Evolutionary conservation across 1,140 invertebrate species (phyloP).

Genomic region (Ectropis grisescens): DNA sequence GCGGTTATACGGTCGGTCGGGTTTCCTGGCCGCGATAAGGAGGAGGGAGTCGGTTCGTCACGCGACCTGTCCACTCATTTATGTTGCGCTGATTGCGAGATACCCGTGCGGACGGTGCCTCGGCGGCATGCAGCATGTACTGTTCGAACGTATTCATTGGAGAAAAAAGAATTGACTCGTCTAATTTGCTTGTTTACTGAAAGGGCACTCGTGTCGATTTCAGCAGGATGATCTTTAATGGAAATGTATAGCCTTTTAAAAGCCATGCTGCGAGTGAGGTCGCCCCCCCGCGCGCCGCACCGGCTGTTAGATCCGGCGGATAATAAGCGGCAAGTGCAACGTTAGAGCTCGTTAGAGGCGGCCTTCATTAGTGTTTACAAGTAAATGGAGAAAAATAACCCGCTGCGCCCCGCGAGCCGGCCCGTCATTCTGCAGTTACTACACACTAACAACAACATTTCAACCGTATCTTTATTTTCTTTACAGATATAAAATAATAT

Average conservation of each 20-base stretch:
- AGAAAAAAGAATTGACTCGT: too few relatives aligned
- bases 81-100: constrained; percentile 60
- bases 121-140: constrained; percentile 24
- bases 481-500: too few relatives aligned
- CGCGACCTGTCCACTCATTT: constrained; percentile 62
- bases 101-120: constrained; percentile 34
- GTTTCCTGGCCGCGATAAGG: constrained; percentile 61
- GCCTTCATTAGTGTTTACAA: constrained; percentile 48
- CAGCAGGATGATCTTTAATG: too few relatives aligned
- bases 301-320: constrained; percentile 23
- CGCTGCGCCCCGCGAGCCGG: constrained; percentile 5
- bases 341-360: constrained; percentile 39
- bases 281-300: too few relatives aligned
- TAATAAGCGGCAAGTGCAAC: constrained; percentile 33
- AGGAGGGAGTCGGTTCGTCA: constrained; percentile 58
- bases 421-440: not conserved
- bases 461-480: too few relatives aligned
- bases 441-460: too few relatives aligned
- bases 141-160: too few relatives aligned
- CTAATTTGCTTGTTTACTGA: too few relatives aligned
- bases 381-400: constrained; percentile 31
- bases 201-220: too few relatives aligned
- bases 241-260: too few relatives aligned
- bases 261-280: too few relatives aligned
- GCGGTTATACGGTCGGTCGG: constrained; percentile 20